Base-by-base conservation (phyloP, 2,113 vertebrate species). In the Patagioenas fasciata region DNA sequence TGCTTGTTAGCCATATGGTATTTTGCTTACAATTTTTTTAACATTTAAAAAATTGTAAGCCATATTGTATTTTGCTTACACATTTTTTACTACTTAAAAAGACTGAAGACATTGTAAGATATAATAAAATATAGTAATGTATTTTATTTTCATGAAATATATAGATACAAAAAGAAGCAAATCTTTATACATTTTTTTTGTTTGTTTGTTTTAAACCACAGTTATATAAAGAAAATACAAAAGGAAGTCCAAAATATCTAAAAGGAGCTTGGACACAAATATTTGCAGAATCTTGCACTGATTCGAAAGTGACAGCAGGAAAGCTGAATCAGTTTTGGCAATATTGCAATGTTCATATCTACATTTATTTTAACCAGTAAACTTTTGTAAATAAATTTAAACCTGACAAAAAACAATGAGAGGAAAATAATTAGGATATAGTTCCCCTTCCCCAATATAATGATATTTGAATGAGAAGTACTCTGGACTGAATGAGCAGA, bases 391-490 rank as follows among this genome's bases (percentile, higher is more conserved):
- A 89, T 94, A 31, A 36, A 64, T 38, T 81, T 54, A 80, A 91
- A 87, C 38, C 32, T 83, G 91, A 40, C 23, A 58, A 38, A 73
- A 70, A 36, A 72, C 25, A 77, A n/a, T 10, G 21, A 79, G 28
- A 77, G 50, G 16, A 91, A 70, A 92, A 26, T 80, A 83, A 72
- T 72, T 47, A 57, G 31, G 26, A 83, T 77, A 89, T 85, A 28
- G 40, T 50, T 3, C 2, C 2, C 57, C 86, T 21, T 51, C 73
- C 67, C 34, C 91, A 95, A 56, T 97, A 93, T 73, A 64, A 78
- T 93, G 85, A 80, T 92, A 96, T 97, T 97, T 97, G n/a, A 38
- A 13, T 58, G 69, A 95, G 88, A 93, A 91, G 50, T 79, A 48
- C 71, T 94, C 56, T 91, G 50, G 82, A 85, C 77, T 56, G 87